Evolutionary conservation across 2,797 vertebrate species (phyloP), one percentile per base, ranked within the genome.

Genomic region (Propithecus deckenii): DNA sequence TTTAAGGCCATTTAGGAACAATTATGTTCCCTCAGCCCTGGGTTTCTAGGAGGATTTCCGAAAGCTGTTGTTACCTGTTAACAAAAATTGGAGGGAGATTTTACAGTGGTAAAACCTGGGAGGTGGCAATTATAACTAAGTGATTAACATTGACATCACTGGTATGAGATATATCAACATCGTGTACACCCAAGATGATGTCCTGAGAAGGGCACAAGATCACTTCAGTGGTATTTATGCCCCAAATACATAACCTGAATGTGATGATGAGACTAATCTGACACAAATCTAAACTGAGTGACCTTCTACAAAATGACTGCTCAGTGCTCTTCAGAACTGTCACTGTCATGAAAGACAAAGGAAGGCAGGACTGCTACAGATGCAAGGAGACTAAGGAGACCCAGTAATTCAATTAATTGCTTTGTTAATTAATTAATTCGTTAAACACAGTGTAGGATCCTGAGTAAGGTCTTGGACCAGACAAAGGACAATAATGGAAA

Each of bases 1-100:
- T 43, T 91, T 79, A 74, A 69, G 46, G 5, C 32, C 86, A 50
- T 87, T 95, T 79, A 85, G 91, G 50, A 96, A 57, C 43, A 46
- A 74, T 12, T 78, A 7, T 71, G 15, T 89, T 80, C 43, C 13
- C 28, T 93, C 35, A 55, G 67, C 28, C 41, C 30, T 92, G 30
- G 41, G 57, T 89, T 91, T 88, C 65, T 80, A 86, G 52, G 72
- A 85, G 13, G 18, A 65, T 76, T 91, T 75, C 38, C 76, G n/a
- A 89, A 92, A 89, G 32, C n/a, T 35, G 50, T 76, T 41, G 41
- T 50, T 89, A 57, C 92, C 41, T 80, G 65, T 46, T 79, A 91
- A 91, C 4, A 65, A 59, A 92, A 86, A 59, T 28, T 43, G 52
- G 57, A 23, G 11, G 55, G 9, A 75, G 28, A 50, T 84, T 93